Base-by-base conservation (phyloP, 1,140 invertebrate genomes). In the Mamestra configurata region DNA sequence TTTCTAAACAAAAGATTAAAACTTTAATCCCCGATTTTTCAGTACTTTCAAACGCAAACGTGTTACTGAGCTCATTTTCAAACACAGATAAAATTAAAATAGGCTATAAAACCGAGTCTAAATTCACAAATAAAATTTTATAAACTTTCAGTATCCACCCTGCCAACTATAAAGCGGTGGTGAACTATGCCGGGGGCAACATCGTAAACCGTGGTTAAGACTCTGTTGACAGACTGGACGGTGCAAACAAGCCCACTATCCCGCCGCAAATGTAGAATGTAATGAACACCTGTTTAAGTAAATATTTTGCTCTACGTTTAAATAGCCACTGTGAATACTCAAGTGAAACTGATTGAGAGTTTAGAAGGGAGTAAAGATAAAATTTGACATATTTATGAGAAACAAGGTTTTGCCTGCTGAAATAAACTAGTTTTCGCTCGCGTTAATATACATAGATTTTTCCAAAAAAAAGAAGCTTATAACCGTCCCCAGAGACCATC, bases 241-340 rank as follows among this genome's bases (percentile, higher is more conserved):
- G 66, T 51, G 20, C 24, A 71, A 71, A 71, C 46, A 71, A 71
- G 46, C 43, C 46, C 7, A 51, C 46, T 51, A 31, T 31, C 46
- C 46, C 46, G 49, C 46, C 68, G 68, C 46, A 68, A 71, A 49
- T 71, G 68, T 71, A 35, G 24, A 51, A 71, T 51, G 43, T 51
- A 51, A 71, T 71, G 43, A 51, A n/a, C 46, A 71, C 68, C 43
- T 71, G 24, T 51, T 71, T 71, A 31, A 46, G 64, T 68, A 46
- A 68, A 46, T 46, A 24, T 68, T 68, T 11, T 43, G 49, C 40
- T 66, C 64, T 22, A 68, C 18, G 61, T 40, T 66, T 20, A 59
- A 59, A 59, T 59, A 27, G 11, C 24, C 55, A n/a, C 24, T 79
- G 71, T 55, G 61, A 81, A 75, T 64, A 79, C 51, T 24, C n/a